Conservation (phyloP, 30 jellyfish, hydroid and myxozoan genomes). For the Rhopilema esculentum region DNA sequence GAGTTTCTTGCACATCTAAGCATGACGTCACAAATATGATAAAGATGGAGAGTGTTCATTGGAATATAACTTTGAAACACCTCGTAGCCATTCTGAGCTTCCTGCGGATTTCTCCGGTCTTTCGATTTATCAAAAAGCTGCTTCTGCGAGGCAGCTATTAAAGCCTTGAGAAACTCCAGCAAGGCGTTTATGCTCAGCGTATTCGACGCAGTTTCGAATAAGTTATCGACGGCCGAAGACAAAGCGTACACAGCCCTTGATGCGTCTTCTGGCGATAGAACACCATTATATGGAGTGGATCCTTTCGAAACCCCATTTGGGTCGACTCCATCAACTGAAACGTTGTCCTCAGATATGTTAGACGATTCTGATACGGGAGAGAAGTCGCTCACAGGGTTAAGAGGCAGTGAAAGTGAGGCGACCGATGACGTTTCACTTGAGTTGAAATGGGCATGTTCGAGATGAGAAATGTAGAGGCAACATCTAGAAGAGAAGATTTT, state of each 20-base stretch:
- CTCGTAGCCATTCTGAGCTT: constrained; percentile 38
- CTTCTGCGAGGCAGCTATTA: constrained; percentile 84
- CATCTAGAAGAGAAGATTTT: constrained; percentile 63
- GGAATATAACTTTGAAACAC: constrained; percentile 48
- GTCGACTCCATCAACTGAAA: constrained; percentile 52
- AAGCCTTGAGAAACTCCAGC: constrained; percentile 71
- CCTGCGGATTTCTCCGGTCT: constrained; percentile 31
- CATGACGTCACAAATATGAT: constrained; percentile 98
- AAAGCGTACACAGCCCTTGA: constrained; percentile 97
- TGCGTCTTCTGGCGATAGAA: constrained; percentile 93
- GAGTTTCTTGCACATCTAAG: constrained; percentile 90
- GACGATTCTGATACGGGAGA: constrained; percentile 79
- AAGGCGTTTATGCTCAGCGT: constrained; percentile 83
- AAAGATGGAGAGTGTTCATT: constrained; percentile 88
- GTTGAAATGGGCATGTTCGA: constrained; percentile 93
- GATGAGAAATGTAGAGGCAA: constrained; percentile 89
- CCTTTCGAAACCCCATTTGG: constrained; percentile 56
- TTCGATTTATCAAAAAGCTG: constrained; percentile 80
- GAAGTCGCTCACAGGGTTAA: constrained; percentile 42
- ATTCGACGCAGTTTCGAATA: constrained; percentile 96
- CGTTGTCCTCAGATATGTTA: constrained; percentile 69
- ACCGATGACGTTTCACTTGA: constrained; percentile 68
- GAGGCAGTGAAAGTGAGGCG: constrained; percentile 55
- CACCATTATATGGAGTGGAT: constrained; percentile 79
- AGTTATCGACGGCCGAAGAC: constrained; percentile 96